Evolutionary conservation across 1,140 invertebrate genomes (phyloP), one percentile per base, ranked within the genome.

Genomic region (Prorops nasuta): DNA sequence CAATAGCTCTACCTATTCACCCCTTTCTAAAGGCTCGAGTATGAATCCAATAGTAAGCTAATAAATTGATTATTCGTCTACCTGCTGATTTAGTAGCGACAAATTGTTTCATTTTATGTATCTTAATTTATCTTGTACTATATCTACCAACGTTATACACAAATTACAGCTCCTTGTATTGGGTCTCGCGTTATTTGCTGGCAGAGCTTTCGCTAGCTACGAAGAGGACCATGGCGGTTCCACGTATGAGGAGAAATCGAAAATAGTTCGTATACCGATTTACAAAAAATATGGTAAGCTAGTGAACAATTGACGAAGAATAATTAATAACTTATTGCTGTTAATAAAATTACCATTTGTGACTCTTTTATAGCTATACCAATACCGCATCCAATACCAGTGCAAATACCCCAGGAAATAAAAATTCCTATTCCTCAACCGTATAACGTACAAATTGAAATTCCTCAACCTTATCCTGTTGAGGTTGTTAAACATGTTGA

Each of bases 371-470:
- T 44, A 77, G 86, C 86, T 0, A 83, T 90, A n/a, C 85, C 86
- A 9, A 84, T 89, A 42, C 87, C 88, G 0, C 84, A 89, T 63
- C 86, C 87, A 0, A 81, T 89, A 14, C 84, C 86, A 0, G 83
- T 88, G 0, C 82, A 85, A 35, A 85, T 88, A 15, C 85, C 86
- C 10, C 86, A 89, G 65, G 85, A 88, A 54, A 84, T 89, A 32
- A 86, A 80, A 60, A 80, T 88, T 40, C 85, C 87, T 35, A 84
- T 89, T 15, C 87, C 88, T 0, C 86, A 89, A 50, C 88, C 87
- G 3, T 88, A 88, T 70, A 81, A 86, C 7, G 86, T 87, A 6
- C 83, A 85, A 58, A 77, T 89, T 1, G 83, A 84, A 22, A 85
- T 89, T 43, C 85, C 88, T 41, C 83, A 88, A 49, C 86, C 86